These are phyloP conservation scores for Dorcus hopei DNA, from an alignment of 2,888 invertebrate genomes.

Conservation along the genomic window DNA sequence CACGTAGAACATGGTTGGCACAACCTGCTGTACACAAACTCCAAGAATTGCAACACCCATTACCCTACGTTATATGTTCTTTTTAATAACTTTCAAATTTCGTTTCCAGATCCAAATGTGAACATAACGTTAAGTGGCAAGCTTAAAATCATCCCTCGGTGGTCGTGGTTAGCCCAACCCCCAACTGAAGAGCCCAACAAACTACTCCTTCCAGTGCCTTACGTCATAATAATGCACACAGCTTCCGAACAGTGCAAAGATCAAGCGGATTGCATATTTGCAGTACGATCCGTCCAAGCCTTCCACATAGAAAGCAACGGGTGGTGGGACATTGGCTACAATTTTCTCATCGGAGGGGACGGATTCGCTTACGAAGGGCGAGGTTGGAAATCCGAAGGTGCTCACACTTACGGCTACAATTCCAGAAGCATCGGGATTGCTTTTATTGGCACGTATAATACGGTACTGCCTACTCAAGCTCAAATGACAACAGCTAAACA, in stretches of 20 bases:
- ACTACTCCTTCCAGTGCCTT: conserved; percentile 52
- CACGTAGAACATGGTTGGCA: conserved; percentile 9
- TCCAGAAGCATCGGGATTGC: conserved; percentile 65
- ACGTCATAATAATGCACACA: conserved; percentile 43
- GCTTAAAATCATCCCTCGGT: conserved; percentile 56
- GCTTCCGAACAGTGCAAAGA: conserved; percentile 1
- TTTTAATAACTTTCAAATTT: neutral
- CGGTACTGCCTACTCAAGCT: conserved; percentile 50
- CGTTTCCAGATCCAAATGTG: conserved; percentile 7
- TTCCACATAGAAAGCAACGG: conserved; percentile 63
- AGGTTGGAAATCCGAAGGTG: conserved; percentile 71
- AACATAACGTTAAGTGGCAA: conserved; percentile 25
- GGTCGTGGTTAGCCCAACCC: conserved; percentile 67
- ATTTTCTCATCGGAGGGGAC: conserved; percentile 76
- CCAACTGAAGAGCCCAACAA: conserved; percentile 37
- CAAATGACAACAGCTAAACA: conserved; percentile 61
- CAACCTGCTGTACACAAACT: neutral
- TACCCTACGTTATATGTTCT: conserved; percentile 3
- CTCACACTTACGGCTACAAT: conserved; percentile 68
- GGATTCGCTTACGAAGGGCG: conserved; percentile 72
- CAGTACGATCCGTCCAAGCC: conserved; percentile 49
- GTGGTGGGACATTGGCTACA: conserved; percentile 71
- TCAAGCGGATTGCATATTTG: conserved; percentile 6
- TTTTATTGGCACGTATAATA: conserved; percentile 69
- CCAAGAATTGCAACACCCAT: neutral